A percentile compares a stretch with the other conserved stretches of the same genome.
phyloP scores from a whole-genome alignment of 2,797 vertebrate genomes.

The Sparus aurata region DNA sequence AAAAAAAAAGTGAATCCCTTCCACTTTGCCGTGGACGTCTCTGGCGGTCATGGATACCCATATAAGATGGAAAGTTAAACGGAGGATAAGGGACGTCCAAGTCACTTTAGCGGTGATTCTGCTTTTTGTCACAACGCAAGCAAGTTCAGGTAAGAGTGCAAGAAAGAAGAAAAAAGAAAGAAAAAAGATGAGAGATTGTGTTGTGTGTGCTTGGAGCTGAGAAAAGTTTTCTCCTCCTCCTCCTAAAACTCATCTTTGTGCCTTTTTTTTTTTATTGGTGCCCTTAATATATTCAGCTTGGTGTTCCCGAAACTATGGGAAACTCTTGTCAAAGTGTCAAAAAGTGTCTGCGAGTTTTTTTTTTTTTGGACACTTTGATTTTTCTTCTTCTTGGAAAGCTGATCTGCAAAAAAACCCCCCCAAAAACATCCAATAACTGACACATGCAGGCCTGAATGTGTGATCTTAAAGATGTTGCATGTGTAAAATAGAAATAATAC shows the following conservation, averaged over 20 bases:
- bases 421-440: neutral
- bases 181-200: neutral
- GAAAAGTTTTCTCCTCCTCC: conserved; percentile 42
- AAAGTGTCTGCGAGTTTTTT: neutral
- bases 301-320: conserved; percentile 29
- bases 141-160: conserved; percentile 87
- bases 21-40: conserved; percentile 80
- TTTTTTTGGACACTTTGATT: neutral
- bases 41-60: conserved; percentile 88
- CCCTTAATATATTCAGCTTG: conserved; percentile 39
- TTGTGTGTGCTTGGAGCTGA: conserved; percentile 5
- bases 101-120: conserved; percentile 84
- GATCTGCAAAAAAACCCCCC: conserved; percentile 4
- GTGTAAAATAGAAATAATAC: neutral
- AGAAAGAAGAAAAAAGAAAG: too few relatives aligned
- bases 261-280: conserved; percentile 20
- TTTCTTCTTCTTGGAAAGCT: neutral
- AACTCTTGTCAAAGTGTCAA: conserved; percentile 21
- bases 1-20: conserved; percentile 81
- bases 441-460: neutral
- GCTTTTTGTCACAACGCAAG: conserved; percentile 85
- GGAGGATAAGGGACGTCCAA: conserved; percentile 87
- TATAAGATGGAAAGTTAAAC: conserved; percentile 92
- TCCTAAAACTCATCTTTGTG: conserved; percentile 49
- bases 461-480: neutral